Base-by-base conservation (phyloP, 1,140 invertebrate species). In the Aphelinus certus region DNA sequence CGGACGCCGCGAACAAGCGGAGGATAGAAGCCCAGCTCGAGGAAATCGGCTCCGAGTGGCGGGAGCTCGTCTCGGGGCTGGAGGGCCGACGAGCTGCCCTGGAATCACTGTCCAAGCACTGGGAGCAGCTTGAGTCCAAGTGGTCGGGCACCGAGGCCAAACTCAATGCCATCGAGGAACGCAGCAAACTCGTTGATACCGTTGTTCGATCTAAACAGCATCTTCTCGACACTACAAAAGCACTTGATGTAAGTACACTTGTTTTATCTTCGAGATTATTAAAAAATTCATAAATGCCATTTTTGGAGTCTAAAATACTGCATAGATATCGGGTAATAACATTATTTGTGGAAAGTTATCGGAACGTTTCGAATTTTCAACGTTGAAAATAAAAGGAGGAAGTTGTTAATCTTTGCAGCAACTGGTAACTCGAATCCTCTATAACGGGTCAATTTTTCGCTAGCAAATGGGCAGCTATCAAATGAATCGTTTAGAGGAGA, bases 51-150 rank as follows among this genome's bases (percentile, higher is more conserved):
- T 88, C 92, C 47, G 89, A 93, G 78, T 97, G 96, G 96, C 91
- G 90, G 70, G 88, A 93, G 9, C 85, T 95, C 1, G 90, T 95
- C 45, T 89, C 90, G 4, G 88, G 91, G 81, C 86, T 96, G 81
- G 94, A 93, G 76, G 89, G 87, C 69, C 88, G 92, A 68, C 87
- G 91, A 69, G 89, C 93, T 71, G 87, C 90, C 53, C 84, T 94
- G 3, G 89, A 91, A 58, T 89, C 91, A 61, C 84, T 95, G 68
- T 92, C 93, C 1, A 90, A 91, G 74, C 91, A 93, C 77, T 96
- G 95, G 94, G 92, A 95, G 80, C 91, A 92, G 71, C 93, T 94
- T 79, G 94, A 95, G 86, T 88, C 88, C 2, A 90, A 91, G 76
- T 91, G 92, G 83, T 89, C 92, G 77, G 87, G 87, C 62, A 92